phyloP scores from a whole-genome alignment of 1,140 invertebrate genomes.

The Drosophila azteca region DNA sequence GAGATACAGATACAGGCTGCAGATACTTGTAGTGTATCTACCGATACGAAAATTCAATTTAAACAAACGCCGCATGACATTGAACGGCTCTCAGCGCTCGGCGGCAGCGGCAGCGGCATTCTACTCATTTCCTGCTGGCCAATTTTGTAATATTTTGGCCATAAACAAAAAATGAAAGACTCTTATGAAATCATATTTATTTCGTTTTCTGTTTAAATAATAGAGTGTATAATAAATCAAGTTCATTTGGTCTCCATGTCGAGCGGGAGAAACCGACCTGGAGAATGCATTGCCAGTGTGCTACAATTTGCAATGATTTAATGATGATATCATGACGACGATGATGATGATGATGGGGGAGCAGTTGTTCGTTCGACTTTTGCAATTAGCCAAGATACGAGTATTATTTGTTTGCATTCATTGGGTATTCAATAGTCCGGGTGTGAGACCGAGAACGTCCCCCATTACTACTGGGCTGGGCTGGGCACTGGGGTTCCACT shows the following conservation, averaged over 20 bases:
- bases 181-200: constrained; percentile 27
- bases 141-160: constrained; percentile 71
- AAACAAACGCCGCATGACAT: constrained; percentile 66
- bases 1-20: constrained; percentile 8
- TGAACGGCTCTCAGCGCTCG: constrained; percentile 47
- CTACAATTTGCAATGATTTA: constrained; percentile 62
- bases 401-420: constrained; percentile 48
- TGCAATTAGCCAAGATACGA: constrained; percentile 56
- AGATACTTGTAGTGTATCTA: constrained; percentile 1
- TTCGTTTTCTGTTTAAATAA: constrained; percentile 26
- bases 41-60: constrained; percentile 46
- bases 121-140: constrained; percentile 57
- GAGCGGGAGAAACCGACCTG: constrained; percentile 14
- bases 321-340: constrained; percentile 45
- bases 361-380: constrained; percentile 26
- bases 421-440: constrained; percentile 31
- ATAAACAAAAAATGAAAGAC: constrained; percentile 39
- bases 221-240: constrained; percentile 46
- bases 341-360: constrained; percentile 21
- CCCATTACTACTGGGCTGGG: neutral
- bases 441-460: no score
- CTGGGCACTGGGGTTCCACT: constrained; percentile 24
- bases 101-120: constrained; percentile 21
- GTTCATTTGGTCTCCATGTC: constrained; percentile 32
- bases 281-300: constrained; percentile 34